A percentile compares a stretch with the other conserved stretches of the same genome.
phyloP scores from a whole-genome alignment of 2,797 vertebrate genomes.

The Melanotaenia parkinsoni region DNA sequence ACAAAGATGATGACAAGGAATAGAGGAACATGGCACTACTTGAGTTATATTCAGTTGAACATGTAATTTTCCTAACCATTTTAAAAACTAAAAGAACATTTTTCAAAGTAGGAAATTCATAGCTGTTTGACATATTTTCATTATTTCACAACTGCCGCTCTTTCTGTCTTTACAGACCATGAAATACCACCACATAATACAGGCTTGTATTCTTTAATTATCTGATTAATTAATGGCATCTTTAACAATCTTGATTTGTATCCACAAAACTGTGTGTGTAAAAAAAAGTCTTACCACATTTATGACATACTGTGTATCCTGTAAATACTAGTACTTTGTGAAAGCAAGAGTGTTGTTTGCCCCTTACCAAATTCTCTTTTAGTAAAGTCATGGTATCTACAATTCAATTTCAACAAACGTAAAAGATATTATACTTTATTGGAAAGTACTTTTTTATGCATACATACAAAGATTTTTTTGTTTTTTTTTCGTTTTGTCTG shows the following conservation, averaged over 20 bases:
- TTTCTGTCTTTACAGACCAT: conserved; percentile 9
- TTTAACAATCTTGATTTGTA: background rate
- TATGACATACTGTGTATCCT: background rate
- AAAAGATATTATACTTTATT: too few relatives aligned
- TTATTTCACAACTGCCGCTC: background rate
- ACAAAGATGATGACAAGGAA: conserved; percentile 26
- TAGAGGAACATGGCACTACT: conserved; percentile 17
- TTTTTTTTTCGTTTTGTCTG: background rate
- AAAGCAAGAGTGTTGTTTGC: background rate
- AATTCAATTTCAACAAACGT: background rate
- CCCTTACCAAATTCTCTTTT: background rate
- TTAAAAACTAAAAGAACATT: conserved; percentile 18
- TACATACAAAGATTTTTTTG: too few relatives aligned
- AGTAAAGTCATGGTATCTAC: too few relatives aligned
- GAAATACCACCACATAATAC: conserved; percentile 3
- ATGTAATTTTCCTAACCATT: conserved; percentile 7
- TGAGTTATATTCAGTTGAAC: conserved; percentile 9
- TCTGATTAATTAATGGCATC: background rate
- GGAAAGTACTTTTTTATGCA: background rate
- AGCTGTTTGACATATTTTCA: conserved; percentile 5
- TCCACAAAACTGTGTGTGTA: background rate
- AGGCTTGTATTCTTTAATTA: background rate
- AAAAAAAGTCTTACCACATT: background rate
- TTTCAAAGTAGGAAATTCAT: conserved; percentile 13
- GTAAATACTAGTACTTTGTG: background rate